Percentiles rank a stretch among this genome's conserved stretches.
These are phyloP conservation scores for Enteromius anoplus DNA, from an alignment of 2,797 vertebrate genomes.

Conservation along the genomic window DNA sequence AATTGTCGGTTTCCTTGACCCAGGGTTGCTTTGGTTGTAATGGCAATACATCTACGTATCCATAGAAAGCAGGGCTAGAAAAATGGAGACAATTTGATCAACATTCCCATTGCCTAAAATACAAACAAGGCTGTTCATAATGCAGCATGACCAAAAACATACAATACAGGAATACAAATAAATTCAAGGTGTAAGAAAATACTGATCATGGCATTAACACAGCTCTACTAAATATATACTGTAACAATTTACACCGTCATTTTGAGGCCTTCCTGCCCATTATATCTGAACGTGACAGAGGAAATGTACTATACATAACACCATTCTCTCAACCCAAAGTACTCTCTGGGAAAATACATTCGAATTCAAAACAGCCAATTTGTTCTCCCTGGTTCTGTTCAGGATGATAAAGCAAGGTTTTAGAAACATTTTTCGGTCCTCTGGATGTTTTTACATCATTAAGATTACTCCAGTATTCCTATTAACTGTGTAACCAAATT, in stretches of 20 bases:
- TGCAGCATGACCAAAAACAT: conserved; percentile 52
- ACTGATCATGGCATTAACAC: conserved; percentile 51
- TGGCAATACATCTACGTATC: conserved; percentile 48
- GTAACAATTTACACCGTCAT: conserved; percentile 27
- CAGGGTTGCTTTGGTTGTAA: conserved; percentile 69
- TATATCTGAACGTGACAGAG: conserved; percentile 16
- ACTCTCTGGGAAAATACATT: conserved; percentile 22
- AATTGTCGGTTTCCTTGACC: conserved; percentile 45
- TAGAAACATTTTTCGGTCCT: neutral
- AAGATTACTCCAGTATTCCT: conserved; percentile 2
- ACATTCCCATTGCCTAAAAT: conserved; percentile 55
- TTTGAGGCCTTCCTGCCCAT: conserved; percentile 20
- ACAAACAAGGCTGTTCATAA: conserved; percentile 39
- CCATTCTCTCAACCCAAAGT: conserved; percentile 24
- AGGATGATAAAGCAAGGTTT: conserved; percentile 10
- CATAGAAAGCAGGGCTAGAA: conserved; percentile 55
- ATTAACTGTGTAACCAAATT: neutral
- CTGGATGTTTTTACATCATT: neutral
- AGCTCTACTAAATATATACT: conserved; percentile 36
- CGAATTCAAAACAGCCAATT: conserved; percentile 26
- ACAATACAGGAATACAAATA: conserved; percentile 66
- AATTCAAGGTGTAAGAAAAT: conserved; percentile 57
- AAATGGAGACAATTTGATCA: conserved; percentile 54
- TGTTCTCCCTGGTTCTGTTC: neutral
- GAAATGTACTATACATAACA: conserved; percentile 17